phyloP scores from a whole-genome alignment of 2,888 invertebrate genomes.

The Plutella xylostella region DNA sequence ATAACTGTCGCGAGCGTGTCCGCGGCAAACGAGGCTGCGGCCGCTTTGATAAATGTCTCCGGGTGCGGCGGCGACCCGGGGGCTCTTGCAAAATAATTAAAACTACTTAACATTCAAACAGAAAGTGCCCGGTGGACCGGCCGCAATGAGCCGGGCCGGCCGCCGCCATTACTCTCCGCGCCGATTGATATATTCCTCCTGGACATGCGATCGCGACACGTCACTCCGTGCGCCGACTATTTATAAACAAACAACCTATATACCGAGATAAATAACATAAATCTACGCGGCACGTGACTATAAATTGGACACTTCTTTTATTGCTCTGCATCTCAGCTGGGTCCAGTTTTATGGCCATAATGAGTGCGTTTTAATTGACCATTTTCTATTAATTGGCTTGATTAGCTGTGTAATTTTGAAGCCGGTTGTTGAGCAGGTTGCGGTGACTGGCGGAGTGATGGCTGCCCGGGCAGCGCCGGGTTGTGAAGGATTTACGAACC shows the following conservation, averaged over 20 bases:
- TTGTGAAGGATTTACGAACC: neutral
- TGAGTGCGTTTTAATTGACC: conserved; percentile 21
- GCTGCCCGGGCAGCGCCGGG: neutral
- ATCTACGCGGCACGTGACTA: conserved; percentile 40
- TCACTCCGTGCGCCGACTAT: conserved; percentile 32
- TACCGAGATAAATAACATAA: conserved; percentile 43
- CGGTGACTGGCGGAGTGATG: conserved; percentile 2
- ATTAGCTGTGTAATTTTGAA: conserved; percentile 1
- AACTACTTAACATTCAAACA: conserved; percentile 66
- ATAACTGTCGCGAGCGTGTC: conserved; percentile 34
- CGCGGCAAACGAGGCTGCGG: conserved; percentile 28
- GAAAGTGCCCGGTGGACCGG: too few relatives aligned
- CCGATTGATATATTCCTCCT: conserved; percentile 60
- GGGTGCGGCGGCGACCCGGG: conserved; percentile 38
- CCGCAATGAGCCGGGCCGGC: conserved; percentile 6
- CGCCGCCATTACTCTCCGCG: conserved; percentile 44
- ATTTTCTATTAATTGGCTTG: conserved; percentile 7
- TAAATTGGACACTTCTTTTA: conserved; percentile 51
- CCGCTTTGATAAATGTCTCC: conserved; percentile 44
- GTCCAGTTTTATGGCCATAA: conserved; percentile 45
- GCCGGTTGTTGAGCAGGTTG: neutral
- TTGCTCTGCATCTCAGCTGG: conserved; percentile 39
- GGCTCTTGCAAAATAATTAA: conserved; percentile 62
- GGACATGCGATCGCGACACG: conserved; percentile 66
- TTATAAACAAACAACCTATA: conserved; percentile 40